Evolutionary conservation across 64 coral and sea anemone genomes (phyloP).

Genomic region (Dendrophyllia cribrosa): DNA sequence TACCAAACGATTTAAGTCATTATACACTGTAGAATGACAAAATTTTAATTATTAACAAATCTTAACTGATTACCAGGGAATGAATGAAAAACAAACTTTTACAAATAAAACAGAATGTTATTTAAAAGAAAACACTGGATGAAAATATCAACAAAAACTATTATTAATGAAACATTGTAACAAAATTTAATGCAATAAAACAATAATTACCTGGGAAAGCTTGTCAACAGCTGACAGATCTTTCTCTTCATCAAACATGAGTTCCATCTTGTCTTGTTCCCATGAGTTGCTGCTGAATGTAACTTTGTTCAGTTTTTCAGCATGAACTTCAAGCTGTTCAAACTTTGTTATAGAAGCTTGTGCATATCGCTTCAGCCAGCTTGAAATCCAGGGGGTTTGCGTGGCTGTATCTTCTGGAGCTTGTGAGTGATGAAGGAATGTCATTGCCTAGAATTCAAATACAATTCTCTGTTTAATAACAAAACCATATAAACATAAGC

Average conservation of each 20-base stretch:
- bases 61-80: no score
- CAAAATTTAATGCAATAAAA: no score
- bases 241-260: slow-evolving; percentile 41
- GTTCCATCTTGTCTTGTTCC: slow-evolving; percentile 45
- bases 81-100: no score
- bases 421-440: not conserved
- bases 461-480: not conserved
- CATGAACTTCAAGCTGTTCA: slow-evolving; percentile 31
- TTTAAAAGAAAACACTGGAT: no score
- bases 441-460: slow-evolving; percentile 39
- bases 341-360: slow-evolving; percentile 60
- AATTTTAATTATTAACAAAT: no score
- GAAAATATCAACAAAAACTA: no score
- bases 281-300: not conserved
- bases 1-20: no score
- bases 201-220: slow-evolving; percentile 50
- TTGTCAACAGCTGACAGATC: slow-evolving; percentile 50
- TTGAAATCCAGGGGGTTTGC: slow-evolving; percentile 7
- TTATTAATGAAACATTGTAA: no score
- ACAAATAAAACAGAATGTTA: no score
- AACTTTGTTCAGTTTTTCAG: not conserved
- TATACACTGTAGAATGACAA: no score
- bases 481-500: no score
- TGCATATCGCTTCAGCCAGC: slow-evolving; percentile 57
- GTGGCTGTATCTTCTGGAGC: not conserved